Conservation (phyloP, 1,140 invertebrate species). For the Trichogramma pretiosum region DNA sequence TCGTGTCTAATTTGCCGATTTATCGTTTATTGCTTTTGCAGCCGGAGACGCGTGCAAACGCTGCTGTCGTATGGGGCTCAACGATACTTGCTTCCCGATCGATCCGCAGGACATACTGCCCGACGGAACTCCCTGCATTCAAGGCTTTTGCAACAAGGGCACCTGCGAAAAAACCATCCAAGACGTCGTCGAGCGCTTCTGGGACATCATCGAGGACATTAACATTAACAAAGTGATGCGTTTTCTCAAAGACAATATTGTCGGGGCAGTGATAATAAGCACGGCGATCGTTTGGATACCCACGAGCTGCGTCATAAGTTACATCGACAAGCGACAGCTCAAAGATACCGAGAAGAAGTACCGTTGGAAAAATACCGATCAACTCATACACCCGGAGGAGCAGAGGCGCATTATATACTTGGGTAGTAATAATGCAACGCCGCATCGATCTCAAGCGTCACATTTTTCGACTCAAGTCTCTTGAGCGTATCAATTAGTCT, state of each 20-base stretch:
- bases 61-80: slow-evolving; percentile 82
- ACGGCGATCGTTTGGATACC: slow-evolving; percentile 90
- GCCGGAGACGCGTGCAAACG: slow-evolving; percentile 78
- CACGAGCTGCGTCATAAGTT: slow-evolving; percentile 72
- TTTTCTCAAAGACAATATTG: slow-evolving; percentile 80
- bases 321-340: slow-evolving; percentile 62
- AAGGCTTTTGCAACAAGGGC: slow-evolving; percentile 93
- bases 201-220: slow-evolving; percentile 94
- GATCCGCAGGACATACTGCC: slow-evolving; percentile 79
- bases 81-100: slow-evolving; percentile 84
- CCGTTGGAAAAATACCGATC: slow-evolving; percentile 42
- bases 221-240: slow-evolving; percentile 86
- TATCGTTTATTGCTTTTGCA: too few species aligned
- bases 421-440: slow-evolving; percentile 30
- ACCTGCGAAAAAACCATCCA: slow-evolving; percentile 89
- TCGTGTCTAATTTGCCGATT: too few species aligned
- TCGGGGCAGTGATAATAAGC: slow-evolving; percentile 80
- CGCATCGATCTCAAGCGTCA: too few species aligned
- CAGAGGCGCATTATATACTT: slow-evolving; percentile 38
- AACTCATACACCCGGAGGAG: slow-evolving; percentile 42
- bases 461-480: too few species aligned
- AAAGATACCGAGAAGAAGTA: slow-evolving; percentile 43
- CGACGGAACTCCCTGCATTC: slow-evolving; percentile 90
- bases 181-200: slow-evolving; percentile 89
- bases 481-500: too few species aligned